Base-by-base conservation (phyloP, 2,113 vertebrate genomes). In the Lucifuga dentata region DNA sequence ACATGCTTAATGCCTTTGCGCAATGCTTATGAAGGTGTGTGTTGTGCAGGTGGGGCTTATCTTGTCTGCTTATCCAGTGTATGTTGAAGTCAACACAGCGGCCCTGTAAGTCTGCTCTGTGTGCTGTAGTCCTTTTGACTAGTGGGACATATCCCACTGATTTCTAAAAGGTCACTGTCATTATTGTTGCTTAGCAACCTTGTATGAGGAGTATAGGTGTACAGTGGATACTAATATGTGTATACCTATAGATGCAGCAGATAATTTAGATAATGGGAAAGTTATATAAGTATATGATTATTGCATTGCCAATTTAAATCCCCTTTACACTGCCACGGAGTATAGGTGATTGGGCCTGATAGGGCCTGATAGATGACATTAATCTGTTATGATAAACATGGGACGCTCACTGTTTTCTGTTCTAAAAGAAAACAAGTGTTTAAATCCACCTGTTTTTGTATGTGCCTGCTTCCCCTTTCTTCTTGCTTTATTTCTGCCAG, bases 131-230 rank as follows among this genome's bases (percentile, higher is more conserved):
- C 85, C 74, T 78, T 87, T 79, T 53, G 15, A 78, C 77, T 73
- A 40, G 80, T 79, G 80, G 80, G 64, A 77, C 85, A 60, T 51
- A 86, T 83, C 87, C 89, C 80, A 73, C 87, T 90, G 91, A 90
- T 89, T 90, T 91, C 86, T 81, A 82, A 93, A 93, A 93, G 93
- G 93, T 93, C 93, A 93, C 86, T 90, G 84, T 92, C 90, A 90
- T 92, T 93, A 92, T 89, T 91, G 93, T 93, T 93, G 93, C 93
- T 86, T 88, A 91, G 93, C 93, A 93, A 93, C 93, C 84, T 61
- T 53, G 72, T 73, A 79, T 70, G 78, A 60, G 36, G 79, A 84
- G 78, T 83, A 85, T 79, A 89, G 80, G 83, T 78, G 69, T 44
- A 50, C 65, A 62, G 45, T 40, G 70, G 74, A 82, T 80, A 66